Conservation (phyloP, 37 sponge, comb jelly and placozoan genomes). For the Bolinopsis microptera region DNA sequence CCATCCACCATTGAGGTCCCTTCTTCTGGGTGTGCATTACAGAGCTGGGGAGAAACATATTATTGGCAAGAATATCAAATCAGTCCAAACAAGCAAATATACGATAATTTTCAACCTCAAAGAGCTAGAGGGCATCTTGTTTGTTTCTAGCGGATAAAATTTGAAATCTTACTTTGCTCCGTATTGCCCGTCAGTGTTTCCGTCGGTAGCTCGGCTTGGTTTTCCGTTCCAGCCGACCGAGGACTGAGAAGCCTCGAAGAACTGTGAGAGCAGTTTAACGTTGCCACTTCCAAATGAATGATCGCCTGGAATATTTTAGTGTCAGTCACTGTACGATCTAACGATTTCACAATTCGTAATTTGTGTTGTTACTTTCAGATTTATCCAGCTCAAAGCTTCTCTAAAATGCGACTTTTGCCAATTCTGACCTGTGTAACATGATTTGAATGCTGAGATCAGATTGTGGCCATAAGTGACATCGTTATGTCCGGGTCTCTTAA, state of each 20-base stretch:
- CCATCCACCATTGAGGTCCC: not conserved
- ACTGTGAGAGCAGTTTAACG: not conserved
- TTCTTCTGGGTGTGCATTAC: not conserved
- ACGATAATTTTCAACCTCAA: no score
- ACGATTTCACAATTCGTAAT: not conserved
- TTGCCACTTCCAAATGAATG: not conserved
- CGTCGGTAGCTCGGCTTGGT: not conserved
- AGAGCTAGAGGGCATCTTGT: no score
- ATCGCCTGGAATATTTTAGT: not conserved
- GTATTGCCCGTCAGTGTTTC: not conserved
- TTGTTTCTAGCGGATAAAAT: no score
- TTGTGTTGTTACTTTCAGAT: no score
- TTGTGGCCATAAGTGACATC: not conserved
- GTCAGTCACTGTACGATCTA: not conserved
- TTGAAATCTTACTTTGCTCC: not conserved
- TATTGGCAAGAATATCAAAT: no score
- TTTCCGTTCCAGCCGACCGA: not conserved
- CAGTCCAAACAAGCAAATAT: no score
- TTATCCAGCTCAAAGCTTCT: no score
- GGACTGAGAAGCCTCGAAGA: conserved; percentile 4
- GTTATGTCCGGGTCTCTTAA: conserved; percentile 16
- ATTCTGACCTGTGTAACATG: not conserved
- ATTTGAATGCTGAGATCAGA: conserved; percentile 5
- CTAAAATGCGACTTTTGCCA: no score
- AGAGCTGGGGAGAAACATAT: not conserved